A percentile compares a stretch with the other conserved stretches of the same genome.
Evolutionary conservation across 2,888 invertebrate species (phyloP).

Genomic region (Trichogramma evanescens): DNA sequence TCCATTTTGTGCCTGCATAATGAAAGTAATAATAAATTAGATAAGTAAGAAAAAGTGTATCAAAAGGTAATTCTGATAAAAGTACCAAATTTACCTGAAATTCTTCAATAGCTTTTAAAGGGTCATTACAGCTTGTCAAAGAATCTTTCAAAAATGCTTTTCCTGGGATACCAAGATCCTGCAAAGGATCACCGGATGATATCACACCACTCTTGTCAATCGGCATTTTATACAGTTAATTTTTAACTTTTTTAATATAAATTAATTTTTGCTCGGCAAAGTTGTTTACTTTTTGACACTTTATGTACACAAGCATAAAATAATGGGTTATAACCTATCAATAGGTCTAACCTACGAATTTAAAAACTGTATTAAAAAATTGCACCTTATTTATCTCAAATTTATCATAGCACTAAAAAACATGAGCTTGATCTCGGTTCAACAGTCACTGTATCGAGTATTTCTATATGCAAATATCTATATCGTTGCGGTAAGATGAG

Average conservation of each 20-base stretch:
- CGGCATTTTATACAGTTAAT: slow-evolving; percentile 30
- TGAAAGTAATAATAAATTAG: slow-evolving; percentile 22
- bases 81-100: slow-evolving; percentile 63
- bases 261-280: too few relatives aligned
- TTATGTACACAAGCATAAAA: too few relatives aligned
- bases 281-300: neutral
- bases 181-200: slow-evolving; percentile 59
- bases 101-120: slow-evolving; percentile 95
- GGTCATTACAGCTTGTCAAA: slow-evolving; percentile 91
- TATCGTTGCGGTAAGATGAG: too few relatives aligned
- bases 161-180: slow-evolving; percentile 81
- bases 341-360: too few relatives aligned
- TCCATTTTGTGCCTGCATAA: slow-evolving; percentile 73
- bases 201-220: slow-evolving; percentile 35
- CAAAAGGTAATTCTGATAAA: neutral
- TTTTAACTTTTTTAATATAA: neutral
- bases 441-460: too few relatives aligned
- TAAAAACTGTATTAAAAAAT: too few relatives aligned
- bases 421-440: too few relatives aligned
- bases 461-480: too few relatives aligned
- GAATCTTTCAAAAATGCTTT: slow-evolving; percentile 81
- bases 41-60: neutral
- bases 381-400: too few relatives aligned
- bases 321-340: too few relatives aligned
- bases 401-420: too few relatives aligned